phyloP scores from a whole-genome alignment of 2,797 vertebrate species.

The Ctenosaura bakeri region DNA sequence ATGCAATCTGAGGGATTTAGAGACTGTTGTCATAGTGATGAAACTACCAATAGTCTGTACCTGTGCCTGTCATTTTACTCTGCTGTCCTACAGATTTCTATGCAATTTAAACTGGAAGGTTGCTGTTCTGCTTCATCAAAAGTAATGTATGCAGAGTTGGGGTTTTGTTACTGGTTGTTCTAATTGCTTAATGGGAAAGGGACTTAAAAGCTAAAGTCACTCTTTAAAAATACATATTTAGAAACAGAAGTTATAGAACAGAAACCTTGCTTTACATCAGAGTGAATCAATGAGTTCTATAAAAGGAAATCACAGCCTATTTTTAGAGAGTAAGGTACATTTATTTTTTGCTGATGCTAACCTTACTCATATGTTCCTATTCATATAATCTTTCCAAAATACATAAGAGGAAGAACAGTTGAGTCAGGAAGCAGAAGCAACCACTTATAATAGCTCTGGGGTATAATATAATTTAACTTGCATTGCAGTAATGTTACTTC shows the following conservation, averaged over 20 bases:
- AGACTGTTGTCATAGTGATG: constrained; percentile 20
- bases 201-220: neutral
- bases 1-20: constrained; percentile 33
- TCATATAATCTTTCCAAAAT: constrained; percentile 12
- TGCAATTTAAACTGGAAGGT: constrained; percentile 40
- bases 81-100: constrained; percentile 24
- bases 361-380: constrained; percentile 33
- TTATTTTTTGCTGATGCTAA: constrained; percentile 25
- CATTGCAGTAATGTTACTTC: neutral
- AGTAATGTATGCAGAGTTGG: neutral
- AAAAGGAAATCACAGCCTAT: constrained; percentile 8
- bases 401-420: neutral
- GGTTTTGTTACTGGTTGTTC: neutral
- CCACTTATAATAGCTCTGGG: constrained; percentile 12
- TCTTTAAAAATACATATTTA: constrained; percentile 10
- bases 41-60: constrained; percentile 34
- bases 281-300: constrained; percentile 21
- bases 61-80: neutral
- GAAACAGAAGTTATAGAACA: neutral
- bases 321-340: neutral
- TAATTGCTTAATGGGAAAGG: constrained; percentile 12
- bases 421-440: constrained; percentile 38
- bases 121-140: neutral
- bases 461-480: neutral
- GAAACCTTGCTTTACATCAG: constrained; percentile 11